Base-by-base conservation (phyloP, 2,888 invertebrate genomes). In the Myopa tessellatipennis region DNA sequence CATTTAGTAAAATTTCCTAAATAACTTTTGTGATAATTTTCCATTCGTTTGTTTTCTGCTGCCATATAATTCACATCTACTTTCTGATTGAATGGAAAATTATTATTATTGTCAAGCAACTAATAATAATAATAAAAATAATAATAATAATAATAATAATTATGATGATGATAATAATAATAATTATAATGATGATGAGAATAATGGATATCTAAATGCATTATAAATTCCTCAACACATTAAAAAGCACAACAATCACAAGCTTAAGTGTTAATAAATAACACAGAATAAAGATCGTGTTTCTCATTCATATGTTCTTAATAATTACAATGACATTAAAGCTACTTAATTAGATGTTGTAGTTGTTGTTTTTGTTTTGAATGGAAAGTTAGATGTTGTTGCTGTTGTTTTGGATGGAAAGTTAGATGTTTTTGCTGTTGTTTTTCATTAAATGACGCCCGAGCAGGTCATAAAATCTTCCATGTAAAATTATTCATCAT, bases 401-500 rank as follows among this genome's bases (percentile, higher is more conserved):
- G 61, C 61, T 58, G 58, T n/a, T 16, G 6, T 26, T 26, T 26
- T 26, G 26, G 26, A 26, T 26, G 26, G 26, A 26, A 26, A 26
- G 26, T 26, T 26, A 26, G 26, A 2, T 26, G 26, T 2, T 61
- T 3, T 18, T 26, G 61, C 61, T 58, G 58, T n/a, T 16, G 6
- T n/a, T 18, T 4, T 5, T 26, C 1, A 8, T 26, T 16, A n/a
- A 38, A 38, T 65, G 65, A 65, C 65, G 65, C 34, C 36, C 36
- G 65, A 14, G 34, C 12, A 14, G 10, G 1, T 65, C 65, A 65
- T 65, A 65, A 65, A 65, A 65, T 38, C 34, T 34, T 34, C 34
- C 63, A 65, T 65, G 65, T 7, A 65, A 65, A 38, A 65, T 65
- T 34, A 36, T 14, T 38, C 65, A 38, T 34, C 36, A 34, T 65